Percentiles rank a stretch among this genome's conserved stretches.
Conservation (phyloP, 2,888 invertebrate genomes). For the Trichogramma dendrolimi region DNA sequence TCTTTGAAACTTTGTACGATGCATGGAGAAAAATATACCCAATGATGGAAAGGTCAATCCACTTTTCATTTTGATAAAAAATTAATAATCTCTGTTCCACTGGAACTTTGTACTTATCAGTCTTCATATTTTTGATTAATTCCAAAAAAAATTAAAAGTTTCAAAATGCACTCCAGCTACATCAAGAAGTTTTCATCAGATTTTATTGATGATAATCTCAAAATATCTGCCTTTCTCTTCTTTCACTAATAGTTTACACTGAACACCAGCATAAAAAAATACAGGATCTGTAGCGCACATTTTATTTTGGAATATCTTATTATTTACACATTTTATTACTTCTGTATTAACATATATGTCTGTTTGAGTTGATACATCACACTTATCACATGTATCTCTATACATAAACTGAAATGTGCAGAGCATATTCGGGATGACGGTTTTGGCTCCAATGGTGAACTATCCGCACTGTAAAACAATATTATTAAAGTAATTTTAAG, state of each 20-base stretch:
- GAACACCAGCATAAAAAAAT: slow-evolving; percentile 11
- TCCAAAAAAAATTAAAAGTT: slow-evolving; percentile 25
- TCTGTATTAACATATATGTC: slow-evolving; percentile 7
- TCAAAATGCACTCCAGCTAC: slow-evolving; percentile 24
- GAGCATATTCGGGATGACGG: neutral
- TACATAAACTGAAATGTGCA: neutral
- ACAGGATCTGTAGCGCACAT: slow-evolving; percentile 11
- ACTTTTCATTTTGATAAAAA: slow-evolving; percentile 32
- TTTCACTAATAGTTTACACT: slow-evolving; percentile 10
- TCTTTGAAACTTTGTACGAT: slow-evolving; percentile 28
- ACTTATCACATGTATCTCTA: neutral
- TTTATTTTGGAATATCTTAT: slow-evolving; percentile 16
- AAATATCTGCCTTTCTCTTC: slow-evolving; percentile 16
- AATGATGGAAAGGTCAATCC: slow-evolving; percentile 32
- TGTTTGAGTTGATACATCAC: slow-evolving; percentile 27
- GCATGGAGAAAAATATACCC: slow-evolving; percentile 28
- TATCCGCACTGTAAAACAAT: no score
- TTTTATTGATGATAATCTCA: slow-evolving; percentile 26
- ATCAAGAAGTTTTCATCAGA: slow-evolving; percentile 24
- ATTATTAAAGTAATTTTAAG: no score
- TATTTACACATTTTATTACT: neutral
- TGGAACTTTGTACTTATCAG: slow-evolving; percentile 22
- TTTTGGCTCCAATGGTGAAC: slow-evolving; percentile 9
- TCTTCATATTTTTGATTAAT: slow-evolving; percentile 11
- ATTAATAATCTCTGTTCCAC: slow-evolving; percentile 30